These are phyloP conservation scores for Leucoraja ocellata DNA, from an alignment of 2,797 vertebrate species.

Conservation along the genomic window DNA sequence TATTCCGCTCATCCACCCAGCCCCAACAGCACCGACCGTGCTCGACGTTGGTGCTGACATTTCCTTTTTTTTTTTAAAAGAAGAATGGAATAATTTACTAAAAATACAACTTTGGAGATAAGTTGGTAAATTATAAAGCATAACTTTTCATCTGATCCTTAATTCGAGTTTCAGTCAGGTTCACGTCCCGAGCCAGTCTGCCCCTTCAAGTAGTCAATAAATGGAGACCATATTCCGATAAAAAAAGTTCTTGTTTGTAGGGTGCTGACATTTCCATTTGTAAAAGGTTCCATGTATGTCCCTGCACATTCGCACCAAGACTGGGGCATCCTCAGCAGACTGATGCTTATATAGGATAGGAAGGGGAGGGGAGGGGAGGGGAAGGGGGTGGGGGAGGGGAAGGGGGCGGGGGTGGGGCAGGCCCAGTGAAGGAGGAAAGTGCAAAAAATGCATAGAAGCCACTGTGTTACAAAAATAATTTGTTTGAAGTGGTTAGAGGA, in stretches of 20 bases:
- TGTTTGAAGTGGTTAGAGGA: constrained; percentile 69
- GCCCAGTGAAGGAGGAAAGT: constrained; percentile 48
- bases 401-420: constrained; percentile 45
- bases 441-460: constrained; percentile 53
- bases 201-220: too few species aligned
- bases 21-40: constrained; percentile 46
- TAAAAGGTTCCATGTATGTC: constrained; percentile 52
- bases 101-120: too few species aligned
- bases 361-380: too few species aligned
- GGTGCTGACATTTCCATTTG: constrained; percentile 48
- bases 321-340: constrained; percentile 56
- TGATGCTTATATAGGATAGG: constrained; percentile 57
- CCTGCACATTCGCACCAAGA: constrained; percentile 40
- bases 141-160: too few species aligned
- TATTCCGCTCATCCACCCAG: constrained; percentile 48
- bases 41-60: constrained; percentile 49
- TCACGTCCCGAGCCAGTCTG: too few species aligned
- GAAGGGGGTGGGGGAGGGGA: too few species aligned
- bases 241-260: too few species aligned
- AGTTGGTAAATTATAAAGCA: too few species aligned
- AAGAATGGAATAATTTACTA: too few species aligned
- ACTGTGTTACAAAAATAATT: constrained; percentile 56
- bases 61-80: too few species aligned
- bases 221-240: too few species aligned
- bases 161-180: too few species aligned